phyloP scores from a whole-genome alignment of 2,113 vertebrate species.

The Alces alces region DNA sequence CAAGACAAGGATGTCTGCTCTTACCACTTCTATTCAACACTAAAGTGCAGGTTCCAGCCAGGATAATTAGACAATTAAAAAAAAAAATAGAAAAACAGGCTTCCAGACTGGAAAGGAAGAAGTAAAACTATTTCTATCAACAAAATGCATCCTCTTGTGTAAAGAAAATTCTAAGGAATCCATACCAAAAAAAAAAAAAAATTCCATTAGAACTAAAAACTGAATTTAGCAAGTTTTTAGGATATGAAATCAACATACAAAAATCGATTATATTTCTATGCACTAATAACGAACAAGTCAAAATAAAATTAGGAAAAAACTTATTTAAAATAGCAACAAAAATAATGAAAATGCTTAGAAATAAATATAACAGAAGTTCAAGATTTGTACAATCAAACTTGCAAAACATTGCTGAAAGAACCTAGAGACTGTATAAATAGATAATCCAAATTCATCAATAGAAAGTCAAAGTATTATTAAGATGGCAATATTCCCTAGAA shows the following conservation, averaged over 20 bases:
- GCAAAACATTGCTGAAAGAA: background rate
- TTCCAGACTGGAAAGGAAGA: background rate
- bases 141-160: background rate
- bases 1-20: background rate
- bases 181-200: background rate
- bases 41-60: background rate
- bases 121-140: background rate
- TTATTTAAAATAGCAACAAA: background rate
- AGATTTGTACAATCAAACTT: background rate
- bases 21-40: background rate
- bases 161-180: background rate
- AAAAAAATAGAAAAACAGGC: background rate
- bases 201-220: background rate
- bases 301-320: background rate
- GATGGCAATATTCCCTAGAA: background rate
- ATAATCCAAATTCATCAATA: background rate
- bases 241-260: background rate
- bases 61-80: background rate
- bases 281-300: background rate
- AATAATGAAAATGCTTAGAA: background rate
- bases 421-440: background rate
- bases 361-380: background rate
- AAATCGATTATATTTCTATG: background rate
- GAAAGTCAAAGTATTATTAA: background rate
- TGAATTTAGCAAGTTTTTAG: background rate